phyloP scores from a whole-genome alignment of 2,797 vertebrate species.

The Mycteria americana region DNA sequence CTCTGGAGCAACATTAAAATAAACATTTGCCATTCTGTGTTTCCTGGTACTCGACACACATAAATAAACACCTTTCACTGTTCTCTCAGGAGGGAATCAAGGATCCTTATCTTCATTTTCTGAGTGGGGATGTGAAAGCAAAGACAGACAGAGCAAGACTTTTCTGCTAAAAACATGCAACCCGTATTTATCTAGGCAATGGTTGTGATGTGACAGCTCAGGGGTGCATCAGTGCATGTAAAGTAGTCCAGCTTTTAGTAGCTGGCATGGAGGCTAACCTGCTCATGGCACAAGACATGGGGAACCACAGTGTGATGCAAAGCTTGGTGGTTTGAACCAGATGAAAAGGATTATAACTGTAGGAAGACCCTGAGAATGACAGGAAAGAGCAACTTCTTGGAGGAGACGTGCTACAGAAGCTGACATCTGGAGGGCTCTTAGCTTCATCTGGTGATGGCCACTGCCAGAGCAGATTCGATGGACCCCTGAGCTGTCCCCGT shows the following conservation, averaged over 20 bases:
- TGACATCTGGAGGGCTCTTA: neutral
- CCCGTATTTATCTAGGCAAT: neutral
- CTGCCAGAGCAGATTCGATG: neutral
- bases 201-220: neutral
- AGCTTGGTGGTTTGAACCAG: neutral
- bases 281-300: fast-evolving
- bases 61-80: neutral
- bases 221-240: neutral
- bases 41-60: neutral
- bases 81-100: neutral
- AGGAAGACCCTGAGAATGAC: neutral
- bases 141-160: neutral
- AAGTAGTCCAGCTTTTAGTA: neutral
- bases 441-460: neutral
- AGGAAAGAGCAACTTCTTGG: neutral
- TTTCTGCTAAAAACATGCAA: neutral
- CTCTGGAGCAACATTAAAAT: neutral
- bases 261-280: neutral
- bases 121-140: neutral
- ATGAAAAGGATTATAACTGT: neutral
- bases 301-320: neutral
- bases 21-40: neutral
- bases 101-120: neutral
- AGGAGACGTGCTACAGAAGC: neutral
- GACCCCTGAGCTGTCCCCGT: neutral